Conservation (phyloP, 2,888 invertebrate species). For the Lepas anatifera region DNA sequence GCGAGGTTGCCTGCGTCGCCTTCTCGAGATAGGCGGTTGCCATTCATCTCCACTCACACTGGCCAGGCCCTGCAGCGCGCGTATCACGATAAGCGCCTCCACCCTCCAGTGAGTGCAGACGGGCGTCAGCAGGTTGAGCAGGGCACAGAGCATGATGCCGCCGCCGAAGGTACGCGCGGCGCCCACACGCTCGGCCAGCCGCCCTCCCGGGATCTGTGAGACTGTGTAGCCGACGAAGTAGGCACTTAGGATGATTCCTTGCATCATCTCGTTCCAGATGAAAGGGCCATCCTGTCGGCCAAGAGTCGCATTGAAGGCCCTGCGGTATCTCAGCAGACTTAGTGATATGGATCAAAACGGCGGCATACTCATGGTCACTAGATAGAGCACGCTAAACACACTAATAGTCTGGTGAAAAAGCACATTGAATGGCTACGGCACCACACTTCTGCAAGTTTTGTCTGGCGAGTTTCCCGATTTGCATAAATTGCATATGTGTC, state of each 20-base stretch:
- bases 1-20: too few species aligned
- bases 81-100: conserved; percentile 32
- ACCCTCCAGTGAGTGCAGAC: conserved; percentile 35
- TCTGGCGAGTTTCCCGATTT: too few species aligned
- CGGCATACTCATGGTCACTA: too few species aligned
- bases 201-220: conserved; percentile 36
- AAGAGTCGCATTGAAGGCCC: too few species aligned
- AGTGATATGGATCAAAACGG: too few species aligned
- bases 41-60: conserved; percentile 38
- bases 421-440: too few species aligned
- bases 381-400: too few species aligned
- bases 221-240: conserved; percentile 54
- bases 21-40: too few species aligned
- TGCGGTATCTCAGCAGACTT: too few species aligned
- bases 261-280: conserved; percentile 54
- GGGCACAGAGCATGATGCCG: conserved; percentile 17
- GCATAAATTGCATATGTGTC: too few species aligned
- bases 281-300: conserved; percentile 58
- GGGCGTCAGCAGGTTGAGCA: conserved; percentile 39
- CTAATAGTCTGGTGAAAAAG: too few species aligned
- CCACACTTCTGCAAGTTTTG: too few species aligned
- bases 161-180: conserved; percentile 28
- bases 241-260: conserved; percentile 63
- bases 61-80: conserved; percentile 39
- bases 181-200: conserved; percentile 35